Evolutionary conservation across 2,888 invertebrate genomes (phyloP).

Genomic region (Dorcus parallelipipedus): DNA sequence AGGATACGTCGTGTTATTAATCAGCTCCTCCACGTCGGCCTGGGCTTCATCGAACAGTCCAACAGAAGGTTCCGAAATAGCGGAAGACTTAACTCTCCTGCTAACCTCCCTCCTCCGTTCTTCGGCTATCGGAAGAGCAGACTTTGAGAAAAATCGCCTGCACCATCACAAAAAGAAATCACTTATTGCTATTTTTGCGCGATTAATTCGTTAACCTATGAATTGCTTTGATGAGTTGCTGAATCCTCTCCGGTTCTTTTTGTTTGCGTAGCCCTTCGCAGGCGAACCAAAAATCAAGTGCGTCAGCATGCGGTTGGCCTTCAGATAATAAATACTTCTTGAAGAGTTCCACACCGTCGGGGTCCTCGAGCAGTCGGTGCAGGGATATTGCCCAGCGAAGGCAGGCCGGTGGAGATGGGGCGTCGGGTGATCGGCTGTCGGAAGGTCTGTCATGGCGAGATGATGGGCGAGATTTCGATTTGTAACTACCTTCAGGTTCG

Average conservation of each 20-base stretch:
- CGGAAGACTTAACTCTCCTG: conserved; percentile 67
- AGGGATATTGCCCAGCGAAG: conserved; percentile 87
- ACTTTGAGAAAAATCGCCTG: conserved; percentile 72
- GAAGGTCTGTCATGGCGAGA: conserved; percentile 26
- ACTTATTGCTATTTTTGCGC: background rate
- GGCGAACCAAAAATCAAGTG: conserved; percentile 91
- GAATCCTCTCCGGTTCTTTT: conserved; percentile 66
- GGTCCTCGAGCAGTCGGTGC: conserved; percentile 80
- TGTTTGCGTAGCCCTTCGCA: conserved; percentile 84
- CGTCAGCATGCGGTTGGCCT: conserved; percentile 73
- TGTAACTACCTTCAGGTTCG: conserved; percentile 39
- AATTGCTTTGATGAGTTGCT: conserved; percentile 77
- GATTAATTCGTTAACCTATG: conserved; percentile 59
- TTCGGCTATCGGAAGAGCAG: conserved; percentile 77
- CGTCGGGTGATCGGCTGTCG: conserved; percentile 35
- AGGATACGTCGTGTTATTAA: conserved; percentile 85
- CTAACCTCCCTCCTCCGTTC: conserved; percentile 76
- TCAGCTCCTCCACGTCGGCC: conserved; percentile 70
- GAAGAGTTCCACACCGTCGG: conserved; percentile 86
- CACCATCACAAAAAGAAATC: background rate
- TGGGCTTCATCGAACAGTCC: conserved; percentile 77
- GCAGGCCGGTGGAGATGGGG: conserved; percentile 64
- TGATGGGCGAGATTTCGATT: conserved; percentile 51
- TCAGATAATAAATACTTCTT: conserved; percentile 77
- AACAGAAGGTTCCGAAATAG: conserved; percentile 56